Evolutionary conservation across 2,113 vertebrate genomes (phyloP).

Genomic region (Galemys pyrenaicus): DNA sequence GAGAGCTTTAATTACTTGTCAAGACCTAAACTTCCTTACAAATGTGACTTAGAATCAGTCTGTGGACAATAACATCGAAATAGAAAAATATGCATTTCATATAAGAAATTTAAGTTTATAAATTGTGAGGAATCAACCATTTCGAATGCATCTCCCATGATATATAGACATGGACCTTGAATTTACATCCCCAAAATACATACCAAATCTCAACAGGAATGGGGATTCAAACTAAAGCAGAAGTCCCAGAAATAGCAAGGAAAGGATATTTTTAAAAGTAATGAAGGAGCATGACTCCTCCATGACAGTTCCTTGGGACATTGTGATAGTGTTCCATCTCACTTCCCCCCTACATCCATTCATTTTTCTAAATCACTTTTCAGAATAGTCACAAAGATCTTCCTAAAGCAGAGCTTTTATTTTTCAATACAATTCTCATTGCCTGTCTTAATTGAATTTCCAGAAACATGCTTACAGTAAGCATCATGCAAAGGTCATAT

Average conservation of each 20-base stretch:
- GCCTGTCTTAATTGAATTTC: not conserved
- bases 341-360: not conserved
- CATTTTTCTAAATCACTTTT: not conserved
- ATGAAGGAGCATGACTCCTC: not conserved
- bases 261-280: not conserved
- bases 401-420: not conserved
- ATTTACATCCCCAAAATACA: not conserved
- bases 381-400: not conserved
- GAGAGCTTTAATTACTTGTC: conserved; percentile 13
- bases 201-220: not conserved
- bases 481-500: not conserved
- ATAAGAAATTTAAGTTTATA: not conserved
- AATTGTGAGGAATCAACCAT: not conserved
- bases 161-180: not conserved
- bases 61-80: not conserved
- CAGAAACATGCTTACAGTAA: not conserved
- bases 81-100: not conserved
- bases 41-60: not conserved
- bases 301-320: not conserved
- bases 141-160: not conserved
- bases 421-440: not conserved
- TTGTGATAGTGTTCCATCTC: not conserved
- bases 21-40: not conserved
- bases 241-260: not conserved
- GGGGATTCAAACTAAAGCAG: not conserved